A percentile compares a stretch with the other conserved stretches of the same genome.
phyloP scores from a whole-genome alignment of 2,113 vertebrate species.

The Arizona elegans region DNA sequence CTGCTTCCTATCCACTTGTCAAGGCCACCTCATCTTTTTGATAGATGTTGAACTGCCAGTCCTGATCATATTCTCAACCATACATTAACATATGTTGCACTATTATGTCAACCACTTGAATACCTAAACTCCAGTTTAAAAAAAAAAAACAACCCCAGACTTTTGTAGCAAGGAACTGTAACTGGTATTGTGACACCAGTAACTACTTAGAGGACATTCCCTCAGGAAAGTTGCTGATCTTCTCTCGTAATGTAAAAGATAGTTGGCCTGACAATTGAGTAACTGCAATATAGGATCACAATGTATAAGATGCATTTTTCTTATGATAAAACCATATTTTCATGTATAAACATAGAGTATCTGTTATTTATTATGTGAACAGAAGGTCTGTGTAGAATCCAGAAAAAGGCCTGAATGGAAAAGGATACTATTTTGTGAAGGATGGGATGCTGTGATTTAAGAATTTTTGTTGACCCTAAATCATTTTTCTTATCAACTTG shows the following conservation, averaged over 20 bases:
- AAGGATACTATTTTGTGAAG: not conserved
- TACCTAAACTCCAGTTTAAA: not conserved
- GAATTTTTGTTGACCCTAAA: not conserved
- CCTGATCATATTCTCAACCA: not conserved
- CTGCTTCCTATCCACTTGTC: not conserved
- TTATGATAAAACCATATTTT: not conserved
- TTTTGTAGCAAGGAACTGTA: not conserved
- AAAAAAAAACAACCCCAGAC: not conserved
- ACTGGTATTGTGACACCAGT: not conserved
- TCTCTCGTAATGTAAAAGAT: not conserved
- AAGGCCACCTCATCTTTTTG: not conserved
- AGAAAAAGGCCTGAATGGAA: not conserved
- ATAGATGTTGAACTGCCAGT: not conserved
- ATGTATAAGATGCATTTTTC: not conserved
- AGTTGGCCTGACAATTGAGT: not conserved
- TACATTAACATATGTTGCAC: not conserved
- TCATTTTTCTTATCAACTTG: not conserved
- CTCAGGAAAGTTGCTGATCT: not conserved
- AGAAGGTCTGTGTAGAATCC: not conserved
- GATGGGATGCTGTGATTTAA: not conserved
- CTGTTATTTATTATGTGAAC: slow-evolving; percentile 2
- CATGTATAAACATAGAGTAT: not conserved
- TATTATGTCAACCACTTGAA: not conserved
- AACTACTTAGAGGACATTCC: not conserved
- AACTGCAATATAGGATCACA: not conserved